A percentile compares a stretch with the other conserved stretches of the same genome.
Conservation (phyloP, 2,888 invertebrate genomes). For the Tipula confusa region DNA sequence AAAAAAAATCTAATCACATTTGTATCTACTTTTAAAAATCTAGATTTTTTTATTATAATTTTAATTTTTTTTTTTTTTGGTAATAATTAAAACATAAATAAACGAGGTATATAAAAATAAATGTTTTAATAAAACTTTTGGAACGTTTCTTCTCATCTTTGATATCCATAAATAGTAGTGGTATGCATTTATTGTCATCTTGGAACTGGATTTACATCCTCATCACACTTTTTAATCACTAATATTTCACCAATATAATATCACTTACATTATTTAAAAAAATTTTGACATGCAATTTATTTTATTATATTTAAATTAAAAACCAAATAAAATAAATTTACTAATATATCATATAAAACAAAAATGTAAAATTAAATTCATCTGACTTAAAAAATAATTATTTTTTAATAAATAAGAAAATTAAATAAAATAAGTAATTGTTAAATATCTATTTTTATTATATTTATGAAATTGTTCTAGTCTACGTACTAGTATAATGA, state of each 20-base stretch:
- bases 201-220: not conserved
- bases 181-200: not conserved
- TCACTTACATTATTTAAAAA: not conserved
- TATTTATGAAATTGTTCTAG: not conserved
- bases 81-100: constrained; percentile 25
- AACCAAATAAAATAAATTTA: not conserved
- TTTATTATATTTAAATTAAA: not conserved
- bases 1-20: not conserved
- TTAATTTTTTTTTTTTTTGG: not conserved
- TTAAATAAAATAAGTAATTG: not conserved
- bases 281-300: not conserved
- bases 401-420: not conserved
- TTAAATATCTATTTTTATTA: not conserved
- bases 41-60: not conserved
- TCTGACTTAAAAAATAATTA: not conserved
- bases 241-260: not conserved
- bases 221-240: not conserved
- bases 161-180: not conserved
- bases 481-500: not conserved
- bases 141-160: constrained; percentile 20
- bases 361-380: not conserved
- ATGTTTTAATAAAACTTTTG: not conserved
- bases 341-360: not conserved
- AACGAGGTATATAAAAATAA: not conserved
- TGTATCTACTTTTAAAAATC: not conserved